These are phyloP conservation scores for Lacerta agilis DNA, from an alignment of 2,797 vertebrate species.

Conservation along the genomic window DNA sequence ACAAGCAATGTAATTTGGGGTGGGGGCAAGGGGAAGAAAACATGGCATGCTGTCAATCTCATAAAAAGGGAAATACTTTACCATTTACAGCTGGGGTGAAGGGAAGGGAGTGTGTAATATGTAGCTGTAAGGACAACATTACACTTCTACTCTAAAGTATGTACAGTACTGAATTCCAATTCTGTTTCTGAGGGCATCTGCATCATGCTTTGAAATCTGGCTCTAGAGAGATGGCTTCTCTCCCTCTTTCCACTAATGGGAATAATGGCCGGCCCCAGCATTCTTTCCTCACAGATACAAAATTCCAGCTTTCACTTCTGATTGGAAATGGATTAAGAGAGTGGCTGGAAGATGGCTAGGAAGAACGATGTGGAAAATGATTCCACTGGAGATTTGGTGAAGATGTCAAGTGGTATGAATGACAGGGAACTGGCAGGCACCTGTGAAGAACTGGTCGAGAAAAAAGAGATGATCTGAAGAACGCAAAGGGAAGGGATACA, in stretches of 20 bases:
- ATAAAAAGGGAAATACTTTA: conserved; percentile 42
- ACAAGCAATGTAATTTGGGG: conserved; percentile 32
- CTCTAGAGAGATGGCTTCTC: neutral
- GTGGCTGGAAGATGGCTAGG: neutral
- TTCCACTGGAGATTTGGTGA: neutral
- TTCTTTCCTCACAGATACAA: neutral
- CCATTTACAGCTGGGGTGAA: conserved; percentile 20
- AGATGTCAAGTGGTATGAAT: neutral
- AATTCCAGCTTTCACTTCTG: neutral
- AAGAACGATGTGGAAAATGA: neutral
- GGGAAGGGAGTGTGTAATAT: neutral
- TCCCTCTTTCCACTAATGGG: neutral
- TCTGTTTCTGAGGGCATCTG: neutral
- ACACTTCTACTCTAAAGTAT: neutral
- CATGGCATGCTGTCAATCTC: neutral
- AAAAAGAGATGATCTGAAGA: neutral
- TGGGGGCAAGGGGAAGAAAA: neutral
- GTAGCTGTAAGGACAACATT: neutral
- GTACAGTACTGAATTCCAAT: neutral
- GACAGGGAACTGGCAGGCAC: neutral
- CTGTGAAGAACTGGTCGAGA: neutral
- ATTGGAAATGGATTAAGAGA: neutral
- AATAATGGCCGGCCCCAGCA: neutral
- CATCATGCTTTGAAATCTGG: neutral
- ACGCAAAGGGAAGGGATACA: neutral